Evolutionary conservation across 1,140 invertebrate species (phyloP).

Genomic region (Branchinecta lynchi): DNA sequence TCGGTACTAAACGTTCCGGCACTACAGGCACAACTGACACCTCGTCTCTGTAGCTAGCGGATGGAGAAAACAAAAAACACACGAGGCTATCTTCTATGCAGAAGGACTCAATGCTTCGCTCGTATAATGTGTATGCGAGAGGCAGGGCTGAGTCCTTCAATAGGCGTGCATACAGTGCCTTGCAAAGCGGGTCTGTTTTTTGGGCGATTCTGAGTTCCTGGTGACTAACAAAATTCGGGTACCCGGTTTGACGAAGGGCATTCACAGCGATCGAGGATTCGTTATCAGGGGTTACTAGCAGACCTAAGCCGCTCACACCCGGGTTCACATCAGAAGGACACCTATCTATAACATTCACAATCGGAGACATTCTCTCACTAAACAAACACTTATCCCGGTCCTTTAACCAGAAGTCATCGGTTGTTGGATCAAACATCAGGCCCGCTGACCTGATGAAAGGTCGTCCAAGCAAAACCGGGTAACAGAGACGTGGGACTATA

Average conservation of each 20-base stretch:
- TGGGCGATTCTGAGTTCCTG: neutral
- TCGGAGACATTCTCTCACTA: neutral
- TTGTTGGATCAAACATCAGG: neutral
- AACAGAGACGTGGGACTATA: neutral
- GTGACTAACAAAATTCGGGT: neutral
- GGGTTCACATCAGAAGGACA: neutral
- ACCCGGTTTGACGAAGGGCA: neutral
- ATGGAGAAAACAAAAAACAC: neutral
- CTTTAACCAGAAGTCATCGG: neutral
- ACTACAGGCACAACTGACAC: neutral
- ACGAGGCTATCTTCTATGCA: constrained; percentile 2
- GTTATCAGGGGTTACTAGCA: too few species aligned
- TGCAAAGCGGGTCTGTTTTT: neutral
- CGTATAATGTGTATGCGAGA: neutral
- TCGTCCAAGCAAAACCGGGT: neutral
- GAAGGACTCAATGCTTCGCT: neutral
- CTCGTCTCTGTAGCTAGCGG: neutral
- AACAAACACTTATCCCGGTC: neutral
- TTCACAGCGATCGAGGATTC: too few species aligned
- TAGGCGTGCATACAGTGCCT: neutral
- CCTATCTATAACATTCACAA: neutral
- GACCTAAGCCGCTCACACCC: neutral
- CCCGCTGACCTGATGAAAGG: neutral
- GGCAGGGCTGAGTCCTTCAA: neutral
- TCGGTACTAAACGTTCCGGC: neutral